phyloP scores from a whole-genome alignment of 2,113 vertebrate species.

The Catharus minimus region DNA sequence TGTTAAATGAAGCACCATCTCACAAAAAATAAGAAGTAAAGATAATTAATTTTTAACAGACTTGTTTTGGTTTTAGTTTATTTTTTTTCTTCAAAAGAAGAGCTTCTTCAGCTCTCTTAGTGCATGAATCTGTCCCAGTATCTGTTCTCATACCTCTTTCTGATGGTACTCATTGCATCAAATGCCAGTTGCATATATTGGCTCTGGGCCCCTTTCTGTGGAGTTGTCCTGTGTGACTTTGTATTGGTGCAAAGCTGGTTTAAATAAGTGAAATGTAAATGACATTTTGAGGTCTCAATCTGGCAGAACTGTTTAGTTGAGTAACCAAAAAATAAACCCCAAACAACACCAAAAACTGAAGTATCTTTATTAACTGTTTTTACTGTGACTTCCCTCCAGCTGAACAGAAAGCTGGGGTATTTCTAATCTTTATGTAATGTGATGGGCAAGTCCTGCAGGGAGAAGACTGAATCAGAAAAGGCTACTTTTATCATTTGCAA shows the following conservation, averaged over 20 bases:
- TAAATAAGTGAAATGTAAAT: neutral
- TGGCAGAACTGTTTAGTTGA: neutral
- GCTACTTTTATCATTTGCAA: neutral
- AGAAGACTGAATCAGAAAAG: neutral
- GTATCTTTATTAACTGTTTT: neutral
- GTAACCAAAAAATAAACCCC: neutral
- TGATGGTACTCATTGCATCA: neutral
- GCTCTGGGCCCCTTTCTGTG: accelerated
- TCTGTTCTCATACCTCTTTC: neutral
- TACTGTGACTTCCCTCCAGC: neutral
- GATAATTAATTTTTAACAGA: neutral
- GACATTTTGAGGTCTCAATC: neutral
- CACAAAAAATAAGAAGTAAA: neutral
- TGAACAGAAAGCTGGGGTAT: neutral
- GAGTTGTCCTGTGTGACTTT: neutral
- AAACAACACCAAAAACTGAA: neutral
- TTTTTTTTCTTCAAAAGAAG: neutral
- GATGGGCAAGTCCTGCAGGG: neutral
- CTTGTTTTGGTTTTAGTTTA: too few relatives aligned
- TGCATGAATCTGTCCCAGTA: neutral
- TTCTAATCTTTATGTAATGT: neutral
- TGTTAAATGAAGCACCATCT: neutral
- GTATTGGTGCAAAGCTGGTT: neutral
- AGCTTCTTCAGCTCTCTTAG: neutral
- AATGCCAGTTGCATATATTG: neutral